These are phyloP conservation scores for Drosophila monieri DNA, from an alignment of 2,888 invertebrate genomes.

Conservation along the genomic window DNA sequence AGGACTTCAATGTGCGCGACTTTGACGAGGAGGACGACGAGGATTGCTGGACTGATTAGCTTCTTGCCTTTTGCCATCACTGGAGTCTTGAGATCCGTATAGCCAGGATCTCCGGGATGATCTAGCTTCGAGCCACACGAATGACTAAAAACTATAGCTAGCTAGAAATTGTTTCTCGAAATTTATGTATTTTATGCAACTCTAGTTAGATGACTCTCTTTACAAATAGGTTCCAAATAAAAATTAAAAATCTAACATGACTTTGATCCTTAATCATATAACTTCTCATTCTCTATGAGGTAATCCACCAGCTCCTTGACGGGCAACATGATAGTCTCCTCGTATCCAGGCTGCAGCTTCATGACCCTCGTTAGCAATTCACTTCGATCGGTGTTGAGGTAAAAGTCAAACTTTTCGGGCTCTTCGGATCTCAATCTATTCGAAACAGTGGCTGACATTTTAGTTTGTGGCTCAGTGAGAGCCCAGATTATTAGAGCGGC, in stretches of 20 bases:
- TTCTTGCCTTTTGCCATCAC: conserved; percentile 11
- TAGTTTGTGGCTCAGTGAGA: conserved; percentile 82
- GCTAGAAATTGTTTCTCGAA: conserved; percentile 32
- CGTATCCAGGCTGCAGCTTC: conserved; percentile 77
- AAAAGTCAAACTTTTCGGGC: conserved; percentile 81
- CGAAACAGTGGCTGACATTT: conserved; percentile 80
- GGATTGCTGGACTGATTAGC: conserved; percentile 80
- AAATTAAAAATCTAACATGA: conserved; percentile 15
- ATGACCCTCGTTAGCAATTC: conserved; percentile 82
- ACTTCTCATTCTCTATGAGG: conserved; percentile 46
- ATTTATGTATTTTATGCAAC: conserved; percentile 34
- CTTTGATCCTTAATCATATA: not conserved
- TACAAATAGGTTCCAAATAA: conserved; percentile 35
- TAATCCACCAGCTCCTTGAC: conserved; percentile 79
- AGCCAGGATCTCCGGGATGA: conserved; percentile 9
- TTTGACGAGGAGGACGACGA: conserved; percentile 77
- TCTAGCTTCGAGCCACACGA: conserved; percentile 29
- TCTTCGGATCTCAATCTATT: conserved; percentile 78
- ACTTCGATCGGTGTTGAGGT: conserved; percentile 82
- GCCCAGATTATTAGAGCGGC: conserved; percentile 80
- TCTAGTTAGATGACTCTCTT: conserved; percentile 36
- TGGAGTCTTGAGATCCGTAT: not conserved
- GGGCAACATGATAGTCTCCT: conserved; percentile 73
- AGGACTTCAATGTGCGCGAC: conserved; percentile 81
- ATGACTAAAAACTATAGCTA: conserved; percentile 49